Percentiles rank a stretch among this genome's conserved stretches.
phyloP scores from a whole-genome alignment of 1,140 invertebrate genomes.

The Neelides sp. region DNA sequence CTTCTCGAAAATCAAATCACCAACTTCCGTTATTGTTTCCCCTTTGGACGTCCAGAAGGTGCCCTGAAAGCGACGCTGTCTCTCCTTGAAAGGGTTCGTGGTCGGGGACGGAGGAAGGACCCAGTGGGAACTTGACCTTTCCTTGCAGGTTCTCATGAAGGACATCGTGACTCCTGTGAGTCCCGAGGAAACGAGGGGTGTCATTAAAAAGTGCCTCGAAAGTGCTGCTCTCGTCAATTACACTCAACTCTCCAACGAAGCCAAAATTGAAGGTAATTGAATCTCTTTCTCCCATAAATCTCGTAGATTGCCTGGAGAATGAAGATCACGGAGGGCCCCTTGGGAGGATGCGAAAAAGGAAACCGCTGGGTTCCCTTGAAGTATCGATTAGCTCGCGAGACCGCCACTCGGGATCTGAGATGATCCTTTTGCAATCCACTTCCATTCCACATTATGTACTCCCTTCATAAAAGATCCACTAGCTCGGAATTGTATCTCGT shows the following conservation, averaged over 20 bases:
- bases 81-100: constrained; percentile 72
- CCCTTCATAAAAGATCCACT: too few relatives aligned
- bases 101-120: not conserved
- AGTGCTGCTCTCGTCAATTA: constrained; percentile 97
- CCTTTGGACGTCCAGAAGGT: constrained; percentile 95
- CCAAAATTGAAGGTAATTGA: constrained; percentile 94
- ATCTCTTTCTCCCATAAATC: too few relatives aligned
- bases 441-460: too few relatives aligned
- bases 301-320: too few relatives aligned
- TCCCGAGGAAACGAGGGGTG: constrained; percentile 80
- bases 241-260: constrained; percentile 85
- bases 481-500: too few relatives aligned
- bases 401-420: too few relatives aligned
- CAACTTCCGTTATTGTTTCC: constrained; percentile 96
- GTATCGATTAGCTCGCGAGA: too few relatives aligned
- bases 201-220: constrained; percentile 95
- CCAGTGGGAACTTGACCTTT: not conserved
- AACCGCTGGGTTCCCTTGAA: too few relatives aligned
- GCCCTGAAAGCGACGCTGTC: constrained; percentile 91
- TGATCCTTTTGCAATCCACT: too few relatives aligned
- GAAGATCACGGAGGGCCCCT: too few relatives aligned
- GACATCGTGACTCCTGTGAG: constrained; percentile 95
- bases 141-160: constrained; percentile 78
- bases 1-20: constrained; percentile 96
- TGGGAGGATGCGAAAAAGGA: too few relatives aligned